Conservation (phyloP, 2,113 vertebrate species). For the Callocephalon fimbriatum region DNA sequence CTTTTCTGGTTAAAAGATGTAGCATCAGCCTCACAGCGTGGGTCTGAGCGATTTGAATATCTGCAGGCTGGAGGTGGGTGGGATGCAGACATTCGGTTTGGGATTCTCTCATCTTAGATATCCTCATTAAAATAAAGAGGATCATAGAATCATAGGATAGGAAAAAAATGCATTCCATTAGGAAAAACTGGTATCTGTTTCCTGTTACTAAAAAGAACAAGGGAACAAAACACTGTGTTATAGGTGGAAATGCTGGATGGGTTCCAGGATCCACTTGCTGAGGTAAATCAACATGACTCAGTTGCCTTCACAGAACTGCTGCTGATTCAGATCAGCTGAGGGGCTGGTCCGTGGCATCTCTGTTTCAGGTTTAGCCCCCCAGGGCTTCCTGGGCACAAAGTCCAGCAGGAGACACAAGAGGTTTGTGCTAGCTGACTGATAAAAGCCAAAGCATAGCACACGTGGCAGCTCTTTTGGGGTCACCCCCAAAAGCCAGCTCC, state of each 20-base stretch:
- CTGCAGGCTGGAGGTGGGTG: neutral
- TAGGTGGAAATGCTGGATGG: neutral
- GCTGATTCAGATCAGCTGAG: neutral
- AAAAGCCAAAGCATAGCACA: neutral
- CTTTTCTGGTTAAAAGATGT: no score
- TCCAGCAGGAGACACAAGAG: neutral
- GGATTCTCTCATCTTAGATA: neutral
- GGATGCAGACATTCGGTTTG: neutral
- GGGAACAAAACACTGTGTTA: neutral
- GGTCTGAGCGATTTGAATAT: rapidly evolving
- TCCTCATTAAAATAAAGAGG: neutral
- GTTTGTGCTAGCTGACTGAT: neutral
- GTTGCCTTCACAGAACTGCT: neutral
- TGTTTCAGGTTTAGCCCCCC: neutral
- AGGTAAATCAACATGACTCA: neutral
- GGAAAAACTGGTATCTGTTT: neutral
- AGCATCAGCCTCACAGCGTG: neutral
- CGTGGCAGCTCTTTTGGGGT: rapidly evolving
- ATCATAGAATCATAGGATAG: neutral
- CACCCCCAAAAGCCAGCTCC: neutral
- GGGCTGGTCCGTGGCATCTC: neutral
- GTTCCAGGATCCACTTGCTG: neutral
- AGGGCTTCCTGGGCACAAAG: neutral
- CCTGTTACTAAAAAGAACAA: neutral
- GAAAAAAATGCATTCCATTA: neutral